Percentiles rank a stretch among this genome's conserved stretches.
Conservation (phyloP, 2,797 vertebrate genomes). For the Rhabdomys pumilio region DNA sequence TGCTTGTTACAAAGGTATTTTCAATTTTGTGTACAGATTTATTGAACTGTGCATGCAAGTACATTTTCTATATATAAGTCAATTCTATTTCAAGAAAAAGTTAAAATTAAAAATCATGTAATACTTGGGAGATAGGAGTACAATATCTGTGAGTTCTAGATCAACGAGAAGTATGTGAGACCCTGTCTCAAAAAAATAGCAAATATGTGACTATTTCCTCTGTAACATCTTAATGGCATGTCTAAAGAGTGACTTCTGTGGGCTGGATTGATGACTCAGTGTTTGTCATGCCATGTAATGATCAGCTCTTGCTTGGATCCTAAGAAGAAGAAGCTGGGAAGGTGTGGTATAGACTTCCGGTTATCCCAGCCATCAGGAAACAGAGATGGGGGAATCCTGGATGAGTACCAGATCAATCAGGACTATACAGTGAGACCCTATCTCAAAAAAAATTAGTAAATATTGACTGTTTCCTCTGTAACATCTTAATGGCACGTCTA, state of each 20-base stretch:
- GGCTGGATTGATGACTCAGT: neutral
- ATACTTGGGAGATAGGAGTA: neutral
- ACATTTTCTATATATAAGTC: neutral
- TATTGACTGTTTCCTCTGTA: neutral
- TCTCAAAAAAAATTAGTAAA: neutral
- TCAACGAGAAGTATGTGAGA: neutral
- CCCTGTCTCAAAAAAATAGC: neutral
- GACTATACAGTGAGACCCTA: neutral
- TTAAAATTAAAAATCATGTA: neutral
- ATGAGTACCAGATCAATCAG: neutral
- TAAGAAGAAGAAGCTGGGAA: neutral
- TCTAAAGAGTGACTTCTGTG: neutral
- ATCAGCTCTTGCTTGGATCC: neutral
- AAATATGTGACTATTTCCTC: neutral
- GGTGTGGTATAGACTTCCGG: neutral
- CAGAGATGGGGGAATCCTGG: neutral
- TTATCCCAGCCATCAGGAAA: neutral
- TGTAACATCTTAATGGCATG: neutral
- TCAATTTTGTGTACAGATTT: neutral
- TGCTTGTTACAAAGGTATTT: neutral
- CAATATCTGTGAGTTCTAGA: neutral
- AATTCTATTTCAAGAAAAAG: neutral
- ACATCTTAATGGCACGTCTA: neutral
- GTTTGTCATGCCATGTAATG: neutral
- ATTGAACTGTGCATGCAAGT: accelerated